Evolutionary conservation across 2,113 vertebrate species (phyloP), one percentile per base, ranked within the genome.

Genomic region (Telmatochromis bifrenatus): DNA sequence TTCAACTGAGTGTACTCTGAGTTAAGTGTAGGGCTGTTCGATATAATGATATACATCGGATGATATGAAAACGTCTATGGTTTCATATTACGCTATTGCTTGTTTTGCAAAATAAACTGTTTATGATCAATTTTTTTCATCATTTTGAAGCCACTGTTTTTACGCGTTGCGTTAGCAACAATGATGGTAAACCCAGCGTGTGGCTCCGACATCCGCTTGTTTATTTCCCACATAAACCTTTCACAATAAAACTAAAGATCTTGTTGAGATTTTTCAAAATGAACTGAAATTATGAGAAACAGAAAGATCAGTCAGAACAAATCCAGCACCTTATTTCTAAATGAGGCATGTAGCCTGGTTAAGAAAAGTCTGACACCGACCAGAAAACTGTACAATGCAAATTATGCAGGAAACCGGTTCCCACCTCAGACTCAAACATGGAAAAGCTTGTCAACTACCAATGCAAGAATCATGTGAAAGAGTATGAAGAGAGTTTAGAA

Each of bases 341-440:
- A 55, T 12, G 53, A 55, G 53, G 53, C 21, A 55, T 55, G 6
- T 55, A 55, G 11, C 11, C 21, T 23, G 2, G 53, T 55, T 55
- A 55, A 23, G 6, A 23, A 55, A 55, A 4, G 2, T 55, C 53
- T 55, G 53, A 55, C 53, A 55, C 21, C 0, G 53, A 55, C 21
- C 21, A 55, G 53, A 55, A 55, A 55, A 55, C 53, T 55, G 21
- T 4, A 55, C 53, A 0, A 55, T 55, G 53, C n/a, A 55, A 55
- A 55, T 55, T 55, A 55, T 55, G 53, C n/a, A 53, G 51, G n/a
- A 53, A 53, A 53, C 51, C n/a, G n/a, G 51, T 53, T 21, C 51
- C 51, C 51, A 53, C 51, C 51, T 21, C 51, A 53, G 51, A 53
- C n/a, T 53, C 51, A 53, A 53, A 11, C 51, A 53, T 53, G 51